These are phyloP conservation scores for Bedellia somnulentella DNA, from an alignment of 2,888 invertebrate species.

Conservation along the genomic window DNA sequence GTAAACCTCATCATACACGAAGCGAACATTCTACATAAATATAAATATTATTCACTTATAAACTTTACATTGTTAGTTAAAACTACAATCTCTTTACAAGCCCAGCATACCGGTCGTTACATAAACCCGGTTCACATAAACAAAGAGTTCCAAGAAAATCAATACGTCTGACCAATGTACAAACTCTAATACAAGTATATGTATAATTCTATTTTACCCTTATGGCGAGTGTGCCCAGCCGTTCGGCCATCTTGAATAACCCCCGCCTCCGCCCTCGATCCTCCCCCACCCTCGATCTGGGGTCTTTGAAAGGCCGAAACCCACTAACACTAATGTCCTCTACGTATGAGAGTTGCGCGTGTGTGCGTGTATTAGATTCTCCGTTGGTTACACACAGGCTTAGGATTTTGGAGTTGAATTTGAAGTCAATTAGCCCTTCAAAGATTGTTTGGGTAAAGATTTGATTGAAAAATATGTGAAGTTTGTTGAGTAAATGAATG, in stretches of 20 bases:
- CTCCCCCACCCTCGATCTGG: constrained; percentile 57
- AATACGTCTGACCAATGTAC: constrained; percentile 38
- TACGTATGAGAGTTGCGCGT: constrained; percentile 19
- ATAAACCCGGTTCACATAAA: too few species aligned
- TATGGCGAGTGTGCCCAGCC: constrained; percentile 49
- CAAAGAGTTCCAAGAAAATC: too few species aligned
- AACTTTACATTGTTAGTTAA: too few species aligned
- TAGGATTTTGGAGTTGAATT: constrained; percentile 2
- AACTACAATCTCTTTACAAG: too few species aligned
- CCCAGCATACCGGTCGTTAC: too few species aligned
- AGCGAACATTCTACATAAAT: too few species aligned
- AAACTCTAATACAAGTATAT: constrained; percentile 30
- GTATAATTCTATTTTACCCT: constrained; percentile 55
- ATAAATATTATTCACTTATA: too few species aligned
- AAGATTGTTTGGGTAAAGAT: background rate
- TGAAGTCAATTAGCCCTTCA: constrained; percentile 2
- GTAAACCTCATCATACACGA: too few species aligned
- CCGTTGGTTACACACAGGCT: constrained; percentile 4
- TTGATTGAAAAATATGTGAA: constrained; percentile 1
- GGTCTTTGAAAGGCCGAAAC: constrained; percentile 56
- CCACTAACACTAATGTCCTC: constrained; percentile 58
- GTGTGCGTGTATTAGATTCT: constrained; percentile 6
- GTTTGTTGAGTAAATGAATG: too few species aligned
- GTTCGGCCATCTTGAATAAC: constrained; percentile 52
- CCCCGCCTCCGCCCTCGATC: constrained; percentile 40